Evolutionary conservation across 2,797 vertebrate genomes (phyloP), one percentile per base, ranked within the genome.

Genomic region (Takifugu ocellatus): DNA sequence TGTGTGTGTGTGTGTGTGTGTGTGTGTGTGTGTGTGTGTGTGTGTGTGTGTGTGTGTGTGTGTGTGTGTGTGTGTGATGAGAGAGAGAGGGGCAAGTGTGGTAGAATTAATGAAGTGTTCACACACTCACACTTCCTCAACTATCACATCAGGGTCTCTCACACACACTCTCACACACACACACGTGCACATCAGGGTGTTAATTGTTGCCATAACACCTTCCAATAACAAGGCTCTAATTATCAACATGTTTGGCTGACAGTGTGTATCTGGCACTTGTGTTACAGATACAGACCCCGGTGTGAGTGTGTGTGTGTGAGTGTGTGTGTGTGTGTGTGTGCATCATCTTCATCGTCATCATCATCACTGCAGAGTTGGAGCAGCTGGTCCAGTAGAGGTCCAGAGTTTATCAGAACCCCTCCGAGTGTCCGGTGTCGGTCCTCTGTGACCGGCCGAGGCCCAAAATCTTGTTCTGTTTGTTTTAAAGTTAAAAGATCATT

Each of bases 121-220:
- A 52, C 70, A 78, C 71, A 64, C 36, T 39, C 36, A 39, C 36
- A 59, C 46, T 76, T 21, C 64, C 27, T 68, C 52, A 68, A 25
- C 43, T 54, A 51, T 59, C 53, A 21, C 72, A 66, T 47, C 36
- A 51, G 66, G 58, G 43, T 36, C 51, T 2, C 36, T 49, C 33
- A n/a, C 31, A 47, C 47, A 26, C 33, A 52, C 59, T 45, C 61
- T 43, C 61, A 73, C 56, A 66, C 54, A 63, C 27, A 49, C 17
- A 17, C 55, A 61, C 27, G 64, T 67, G 84, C 79, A 70, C 80
- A 85, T 84, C 79, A 79, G 87, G 89, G 88, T 91, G 90, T 91
- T 92, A 93, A 92, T 92, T 91, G 90, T 92, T 92, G 88, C 89
- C 89, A 91, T 90, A 87, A 89, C 90, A 92, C 91, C 85, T 91